Conservation (phyloP, 2,888 invertebrate genomes). For the Acleris emargana region DNA sequence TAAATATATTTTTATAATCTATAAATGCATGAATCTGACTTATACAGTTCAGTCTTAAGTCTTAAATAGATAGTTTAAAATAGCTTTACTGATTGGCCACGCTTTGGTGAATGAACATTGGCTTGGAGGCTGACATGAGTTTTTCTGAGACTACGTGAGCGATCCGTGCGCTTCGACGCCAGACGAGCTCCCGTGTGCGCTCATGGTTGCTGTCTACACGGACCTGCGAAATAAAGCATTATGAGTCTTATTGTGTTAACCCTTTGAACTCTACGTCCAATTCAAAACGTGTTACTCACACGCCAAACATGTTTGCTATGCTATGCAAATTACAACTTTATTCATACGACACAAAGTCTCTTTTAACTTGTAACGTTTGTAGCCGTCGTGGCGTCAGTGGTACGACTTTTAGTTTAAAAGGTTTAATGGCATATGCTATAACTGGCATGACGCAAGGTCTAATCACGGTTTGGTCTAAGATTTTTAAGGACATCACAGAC, state of each 20-base stretch:
- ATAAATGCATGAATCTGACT: constrained; percentile 31
- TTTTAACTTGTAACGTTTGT: too few species aligned
- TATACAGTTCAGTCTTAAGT: not conserved
- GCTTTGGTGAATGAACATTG: constrained; percentile 68
- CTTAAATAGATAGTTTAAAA: not conserved
- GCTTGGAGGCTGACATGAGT: constrained; percentile 81
- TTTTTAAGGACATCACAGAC: too few species aligned
- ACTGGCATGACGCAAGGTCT: too few species aligned
- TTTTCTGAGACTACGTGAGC: constrained; percentile 93
- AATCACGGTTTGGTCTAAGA: too few species aligned
- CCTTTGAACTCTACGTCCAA: too few species aligned
- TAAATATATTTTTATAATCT: constrained; percentile 11
- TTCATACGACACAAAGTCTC: too few species aligned
- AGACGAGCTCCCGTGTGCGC: constrained; percentile 91
- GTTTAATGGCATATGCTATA: too few species aligned
- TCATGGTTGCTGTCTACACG: constrained; percentile 94
- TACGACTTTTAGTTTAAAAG: too few species aligned
- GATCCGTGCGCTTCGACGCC: constrained; percentile 92
- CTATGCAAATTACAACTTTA: too few species aligned
- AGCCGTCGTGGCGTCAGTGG: too few species aligned
- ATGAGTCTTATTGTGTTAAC: not conserved
- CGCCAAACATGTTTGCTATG: too few species aligned
- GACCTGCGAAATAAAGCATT: constrained; percentile 80
- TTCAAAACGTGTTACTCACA: too few species aligned
- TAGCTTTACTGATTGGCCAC: constrained; percentile 52